Base-by-base conservation (phyloP, 2,797 vertebrate genomes). In the Gymnoscopelus braueri region DNA sequence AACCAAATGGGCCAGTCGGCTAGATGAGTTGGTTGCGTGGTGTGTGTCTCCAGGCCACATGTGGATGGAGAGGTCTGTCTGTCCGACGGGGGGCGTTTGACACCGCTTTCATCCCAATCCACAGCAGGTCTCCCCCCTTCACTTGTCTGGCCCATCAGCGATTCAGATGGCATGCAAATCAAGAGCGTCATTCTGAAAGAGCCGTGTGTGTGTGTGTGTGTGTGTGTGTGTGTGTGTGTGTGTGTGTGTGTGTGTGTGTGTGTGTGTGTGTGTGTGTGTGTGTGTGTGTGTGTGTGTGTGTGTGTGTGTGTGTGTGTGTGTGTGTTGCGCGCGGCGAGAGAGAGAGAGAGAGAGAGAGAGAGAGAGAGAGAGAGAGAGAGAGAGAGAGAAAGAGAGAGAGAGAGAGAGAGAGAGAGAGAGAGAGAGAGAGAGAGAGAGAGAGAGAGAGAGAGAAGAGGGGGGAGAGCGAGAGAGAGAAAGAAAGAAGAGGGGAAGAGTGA, bases 151-250 rank as follows among this genome's bases (percentile, higher is more conserved):
- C 39, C 39, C 39, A 95, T 95, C 95, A 95, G 92, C 94, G 91
- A 95, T 96, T 96, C 95, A 94, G 94, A 95, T 94, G 85, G 86
- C 91, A 95, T 93, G 93, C 93, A 95, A 94, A 96, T 93, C 80
- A 84, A 81, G 32, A 79, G 86, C 88, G 90, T 91, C 90, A 87
- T 66, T 72, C 81, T 84, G 77, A 63, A 56, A 78, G 78, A 76
- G 66, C 67, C 47, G 83, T 69, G 83, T 61, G 82, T 58, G 77
- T 59, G 79, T 9, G 69, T 61, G 53, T 49, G 55, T 51, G 62
- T 51, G 29, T 29, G 7, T 47, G 53, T 52, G 55, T 35, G 35
- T 49, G 55, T 19, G 19, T 19, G 19, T 19, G 19, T 19, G 19
- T 19, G 19, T 19, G 19, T 19, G 19, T 19, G 19, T 19, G 19